phyloP scores from a whole-genome alignment of 2,888 invertebrate species.

The Nemurella pictetii region DNA sequence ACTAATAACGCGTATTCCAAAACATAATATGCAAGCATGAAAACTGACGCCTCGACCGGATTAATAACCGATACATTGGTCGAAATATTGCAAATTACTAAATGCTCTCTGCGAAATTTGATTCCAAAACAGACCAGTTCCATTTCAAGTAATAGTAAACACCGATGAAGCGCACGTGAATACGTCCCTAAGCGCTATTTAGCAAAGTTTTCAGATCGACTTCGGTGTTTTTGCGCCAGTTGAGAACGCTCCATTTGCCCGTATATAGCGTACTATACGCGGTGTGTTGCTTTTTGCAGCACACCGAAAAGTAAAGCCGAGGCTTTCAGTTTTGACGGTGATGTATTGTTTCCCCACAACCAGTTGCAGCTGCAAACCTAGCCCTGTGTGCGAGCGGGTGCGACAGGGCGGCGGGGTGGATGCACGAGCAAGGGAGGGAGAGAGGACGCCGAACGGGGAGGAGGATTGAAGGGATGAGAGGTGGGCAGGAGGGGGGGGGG shows the following conservation, averaged over 20 bases:
- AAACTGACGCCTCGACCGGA: neutral
- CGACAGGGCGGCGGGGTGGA: neutral
- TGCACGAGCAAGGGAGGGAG: neutral
- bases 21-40: too few relatives aligned
- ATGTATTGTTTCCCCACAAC: neutral
- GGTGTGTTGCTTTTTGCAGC: neutral
- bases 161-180: neutral
- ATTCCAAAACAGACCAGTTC: neutral
- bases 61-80: neutral
- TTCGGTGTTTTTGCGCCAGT: neutral
- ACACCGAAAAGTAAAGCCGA: neutral
- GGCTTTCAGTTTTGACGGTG: neutral
- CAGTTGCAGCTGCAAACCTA: neutral
- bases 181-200: neutral
- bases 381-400: neutral
- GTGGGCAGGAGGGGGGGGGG: neutral
- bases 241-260: neutral
- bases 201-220: neutral
- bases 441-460: neutral
- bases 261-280: neutral
- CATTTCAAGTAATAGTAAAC: neutral
- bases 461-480: too few relatives aligned
- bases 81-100: neutral
- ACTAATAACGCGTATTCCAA: neutral
- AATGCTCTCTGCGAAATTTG: too few relatives aligned